Evolutionary conservation across 2,888 invertebrate species (phyloP), one percentile per base, ranked within the genome.

Genomic region (Tenthredo distinguenda): DNA sequence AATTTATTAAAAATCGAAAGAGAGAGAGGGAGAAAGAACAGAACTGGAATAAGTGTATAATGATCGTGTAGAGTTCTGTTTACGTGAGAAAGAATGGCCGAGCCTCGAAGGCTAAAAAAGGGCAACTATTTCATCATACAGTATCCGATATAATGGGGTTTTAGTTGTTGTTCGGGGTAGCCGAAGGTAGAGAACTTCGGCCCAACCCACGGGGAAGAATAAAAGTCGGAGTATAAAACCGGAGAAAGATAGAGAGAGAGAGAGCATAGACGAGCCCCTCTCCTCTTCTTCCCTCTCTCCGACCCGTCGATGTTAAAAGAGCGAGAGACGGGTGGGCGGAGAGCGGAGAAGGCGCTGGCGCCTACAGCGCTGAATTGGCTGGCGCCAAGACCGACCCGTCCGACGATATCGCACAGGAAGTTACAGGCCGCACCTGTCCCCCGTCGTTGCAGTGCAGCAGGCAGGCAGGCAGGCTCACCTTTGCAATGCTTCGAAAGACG

Each of bases 371-470:
- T 84, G 84, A 86, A 86, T 87, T 87, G 88, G 88, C 88, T 89
- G 90, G 90, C 90, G 90, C 90, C 90, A 89, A 87, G 88, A 87
- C 86, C 88, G 89, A 89, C 88, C 88, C 89, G 89, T 88, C 89
- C 86, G 88, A 87, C 89, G 90, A 90, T 90, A 90, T 90, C 89
- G 89, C 88, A 89, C 90, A 90, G 90, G 90, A 90, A 90, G 90
- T 89, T 90, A 88, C 90, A 88, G 88, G 89, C 88, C 90, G 90
- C 90, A 90, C 90, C 90, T 90, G 90, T 90, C 89, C 88, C 40
- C 47, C 47, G 68, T 43, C 47, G 43, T 26, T 68, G 65, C 68
- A 62, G 3, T 12, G 10, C n/a, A 55, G 55, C 55, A 55, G 55
- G n/a, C n/a, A 55, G 55, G 55, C 55, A 55, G 55, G 55, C 55